Evolutionary conservation across 1,140 invertebrate species (phyloP).

Genomic region (Drosophila aff.): DNA sequence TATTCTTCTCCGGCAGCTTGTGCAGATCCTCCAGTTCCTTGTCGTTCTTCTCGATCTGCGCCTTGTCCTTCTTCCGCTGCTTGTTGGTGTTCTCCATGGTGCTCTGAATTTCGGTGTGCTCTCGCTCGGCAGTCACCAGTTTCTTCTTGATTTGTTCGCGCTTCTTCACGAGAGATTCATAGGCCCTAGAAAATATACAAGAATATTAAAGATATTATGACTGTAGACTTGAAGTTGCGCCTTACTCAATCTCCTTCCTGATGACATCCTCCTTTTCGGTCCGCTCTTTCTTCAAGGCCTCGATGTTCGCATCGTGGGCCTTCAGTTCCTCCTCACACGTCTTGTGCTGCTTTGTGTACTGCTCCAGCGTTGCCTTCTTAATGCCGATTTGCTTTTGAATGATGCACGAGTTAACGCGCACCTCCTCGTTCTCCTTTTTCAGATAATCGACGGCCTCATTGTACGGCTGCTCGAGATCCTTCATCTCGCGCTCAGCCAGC

Average conservation of each 20-base stretch:
- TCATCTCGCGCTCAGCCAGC: constrained; percentile 95
- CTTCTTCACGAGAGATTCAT: constrained; percentile 86
- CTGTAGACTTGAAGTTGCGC: neutral
- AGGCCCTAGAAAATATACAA: too few relatives aligned
- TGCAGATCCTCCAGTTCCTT: constrained; percentile 88
- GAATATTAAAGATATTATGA: neutral
- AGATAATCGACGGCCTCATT: constrained; percentile 94
- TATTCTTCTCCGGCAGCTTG: constrained; percentile 90
- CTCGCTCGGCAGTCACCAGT: constrained; percentile 86
- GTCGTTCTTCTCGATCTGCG: constrained; percentile 87
- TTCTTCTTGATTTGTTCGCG: constrained; percentile 87
- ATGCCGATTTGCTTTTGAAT: constrained; percentile 89
- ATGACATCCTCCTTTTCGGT: constrained; percentile 87
- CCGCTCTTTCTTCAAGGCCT: constrained; percentile 86
- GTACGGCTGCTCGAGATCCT: constrained; percentile 93
- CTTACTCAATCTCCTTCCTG: constrained; percentile 87
- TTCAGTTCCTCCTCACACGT: constrained; percentile 86
- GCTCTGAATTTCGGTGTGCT: constrained; percentile 88
- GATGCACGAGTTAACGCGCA: constrained; percentile 89
- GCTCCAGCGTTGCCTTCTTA: constrained; percentile 86
- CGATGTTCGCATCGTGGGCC: constrained; percentile 86
- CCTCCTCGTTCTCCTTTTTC: constrained; percentile 91
- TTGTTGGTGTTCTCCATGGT: constrained; percentile 88
- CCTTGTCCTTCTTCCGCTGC: constrained; percentile 89
- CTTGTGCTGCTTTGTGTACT: constrained; percentile 85